Evolutionary conservation across 2,888 invertebrate genomes (phyloP), one percentile per base, ranked within the genome.

Genomic region (Cordilura impudica): DNA sequence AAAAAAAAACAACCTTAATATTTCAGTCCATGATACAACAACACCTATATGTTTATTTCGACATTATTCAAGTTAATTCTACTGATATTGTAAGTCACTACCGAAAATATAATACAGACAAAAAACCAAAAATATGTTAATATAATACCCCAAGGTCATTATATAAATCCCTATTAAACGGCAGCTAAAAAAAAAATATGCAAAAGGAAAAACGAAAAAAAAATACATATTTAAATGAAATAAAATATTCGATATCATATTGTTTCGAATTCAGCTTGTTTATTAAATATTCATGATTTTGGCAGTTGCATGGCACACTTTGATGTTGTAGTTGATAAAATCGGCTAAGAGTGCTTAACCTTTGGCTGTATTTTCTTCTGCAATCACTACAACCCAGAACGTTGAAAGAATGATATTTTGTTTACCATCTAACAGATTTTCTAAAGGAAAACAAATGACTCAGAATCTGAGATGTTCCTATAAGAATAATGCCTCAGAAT

Each of bases 141-240:
- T 35, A 35, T 16, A 70, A 70, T 70, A 43, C 19, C 60, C 58
- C 18, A 39, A 14, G 58, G 70, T 60, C 51, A 51, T 70, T 16
- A 69, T n/a, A n/a, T 58, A 26, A 51, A 14, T 19, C 49, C 43
- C 51, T 43, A 26, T 29, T 70, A 60, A 19, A 14, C 8, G 29
- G 8, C 35, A 47, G 35, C 39, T 14, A 47, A 21, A 23, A 56
- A 4, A 26, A 26, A 14, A 51, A 1, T 18, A 21, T 5, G 12
- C 6, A 29, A 8, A 1, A 10, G 10, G 12, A 31, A 31, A 39
- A 6, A 12, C 10, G n/a, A 6, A 35, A 35, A 4, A n/a, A 39
- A 39, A 39, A n/a, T 4, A n/a, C 2, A 39, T n/a, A 12, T 39
- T 39, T 4, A 39, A 39, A 39, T 39, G n/a, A 39, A 39, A 39